These are phyloP conservation scores for Drosophila arawakana DNA, from an alignment of 1,140 invertebrate species.

Conservation along the genomic window DNA sequence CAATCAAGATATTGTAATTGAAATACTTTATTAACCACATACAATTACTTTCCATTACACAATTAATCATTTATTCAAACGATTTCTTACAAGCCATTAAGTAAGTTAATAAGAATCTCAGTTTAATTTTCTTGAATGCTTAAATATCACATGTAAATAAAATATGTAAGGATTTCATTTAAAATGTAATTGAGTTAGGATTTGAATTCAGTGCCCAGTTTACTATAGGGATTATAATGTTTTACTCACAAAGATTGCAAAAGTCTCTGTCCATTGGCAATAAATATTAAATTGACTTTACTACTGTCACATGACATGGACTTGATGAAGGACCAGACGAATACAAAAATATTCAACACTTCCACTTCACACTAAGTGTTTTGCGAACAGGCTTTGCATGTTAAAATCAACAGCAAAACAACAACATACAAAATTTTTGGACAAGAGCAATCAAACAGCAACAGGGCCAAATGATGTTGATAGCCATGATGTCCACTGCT, in stretches of 20 bases:
- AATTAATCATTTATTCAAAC: no score
- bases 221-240: not conserved
- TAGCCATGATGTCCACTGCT: slow-evolving; percentile 6
- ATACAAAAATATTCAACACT: slow-evolving; percentile 29
- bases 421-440: slow-evolving; percentile 19
- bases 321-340: slow-evolving; percentile 5
- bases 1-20: no score
- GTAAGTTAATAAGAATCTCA: no score
- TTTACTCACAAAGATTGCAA: not conserved
- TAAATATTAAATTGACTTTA: slow-evolving; percentile 18
- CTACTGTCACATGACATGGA: not conserved
- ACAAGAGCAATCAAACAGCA: slow-evolving; percentile 39
- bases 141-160: no score
- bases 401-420: slow-evolving; percentile 32
- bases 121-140: no score
- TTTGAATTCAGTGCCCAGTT: not conserved
- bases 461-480: slow-evolving; percentile 28
- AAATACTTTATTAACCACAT: no score
- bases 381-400: slow-evolving; percentile 28
- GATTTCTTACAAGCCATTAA: no score
- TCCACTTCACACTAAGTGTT: slow-evolving; percentile 24
- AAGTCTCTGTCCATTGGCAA: slow-evolving; percentile 2
- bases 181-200: not conserved
- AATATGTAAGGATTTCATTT: no score
- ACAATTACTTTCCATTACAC: no score